Evolutionary conservation across 2,797 vertebrate species (phyloP).

Genomic region (Phrynocephalus vlangalii): DNA sequence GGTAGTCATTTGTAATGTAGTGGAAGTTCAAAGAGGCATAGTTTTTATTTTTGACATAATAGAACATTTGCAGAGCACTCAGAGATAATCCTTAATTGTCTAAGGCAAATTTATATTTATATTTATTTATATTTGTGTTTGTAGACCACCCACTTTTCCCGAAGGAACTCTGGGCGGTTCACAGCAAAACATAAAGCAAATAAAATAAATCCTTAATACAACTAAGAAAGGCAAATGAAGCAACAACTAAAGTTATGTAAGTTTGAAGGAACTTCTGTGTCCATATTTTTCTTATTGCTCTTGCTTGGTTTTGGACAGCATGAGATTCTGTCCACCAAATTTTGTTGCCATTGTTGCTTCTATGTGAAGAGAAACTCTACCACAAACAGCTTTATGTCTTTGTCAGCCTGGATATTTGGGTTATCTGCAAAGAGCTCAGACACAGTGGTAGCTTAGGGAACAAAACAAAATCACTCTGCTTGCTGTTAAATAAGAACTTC

Average conservation of each 20-base stretch:
- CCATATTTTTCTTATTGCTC: background rate
- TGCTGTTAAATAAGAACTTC: background rate
- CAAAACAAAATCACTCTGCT: background rate
- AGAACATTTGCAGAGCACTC: background rate
- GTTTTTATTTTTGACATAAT: too few species aligned
- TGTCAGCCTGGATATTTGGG: background rate
- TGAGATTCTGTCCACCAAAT: background rate
- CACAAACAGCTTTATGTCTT: background rate
- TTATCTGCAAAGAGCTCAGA: background rate
- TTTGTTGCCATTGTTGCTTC: background rate
- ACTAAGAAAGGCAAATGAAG: too few species aligned
- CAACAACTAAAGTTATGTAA: background rate
- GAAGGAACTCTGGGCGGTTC: too few species aligned
- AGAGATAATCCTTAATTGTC: background rate
- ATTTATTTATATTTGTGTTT: too few species aligned
- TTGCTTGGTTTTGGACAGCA: background rate
- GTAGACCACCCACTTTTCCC: too few species aligned
- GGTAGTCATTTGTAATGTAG: background rate
- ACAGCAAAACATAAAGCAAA: too few species aligned
- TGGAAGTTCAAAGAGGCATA: background rate
- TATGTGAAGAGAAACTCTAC: background rate
- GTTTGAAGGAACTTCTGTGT: background rate
- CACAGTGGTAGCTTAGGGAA: background rate
- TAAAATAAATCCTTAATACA: too few species aligned
- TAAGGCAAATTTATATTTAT: background rate